phyloP scores from a whole-genome alignment of 2,888 invertebrate genomes.

The Synanthedon vespiformis region DNA sequence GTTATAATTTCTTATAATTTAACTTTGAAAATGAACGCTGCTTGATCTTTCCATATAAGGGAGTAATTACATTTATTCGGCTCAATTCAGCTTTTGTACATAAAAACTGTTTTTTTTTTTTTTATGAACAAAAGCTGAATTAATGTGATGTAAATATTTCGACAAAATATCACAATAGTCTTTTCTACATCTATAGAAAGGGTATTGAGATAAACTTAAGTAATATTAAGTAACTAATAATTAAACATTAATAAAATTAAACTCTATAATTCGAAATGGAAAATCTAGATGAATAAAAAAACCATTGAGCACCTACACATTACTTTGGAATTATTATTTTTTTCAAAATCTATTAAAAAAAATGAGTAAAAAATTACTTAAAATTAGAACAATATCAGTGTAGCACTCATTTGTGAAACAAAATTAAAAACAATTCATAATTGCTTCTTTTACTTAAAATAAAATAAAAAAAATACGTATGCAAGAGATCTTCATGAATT shows the following conservation, averaged over 20 bases:
- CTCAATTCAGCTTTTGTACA: too few species aligned
- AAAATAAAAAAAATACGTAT: too few species aligned
- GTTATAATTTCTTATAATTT: too few species aligned
- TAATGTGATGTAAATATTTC: too few species aligned
- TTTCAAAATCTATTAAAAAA: too few species aligned
- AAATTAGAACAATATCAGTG: neutral
- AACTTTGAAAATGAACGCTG: too few species aligned
- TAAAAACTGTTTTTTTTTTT: too few species aligned
- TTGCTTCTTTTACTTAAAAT: neutral
- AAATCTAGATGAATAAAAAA: neutral
- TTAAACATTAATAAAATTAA: neutral
- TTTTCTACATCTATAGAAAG: slow-evolving; percentile 26
- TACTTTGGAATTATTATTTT: too few species aligned
- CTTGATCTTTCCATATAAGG: too few species aligned
- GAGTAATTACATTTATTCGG: too few species aligned
- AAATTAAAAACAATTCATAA: neutral
- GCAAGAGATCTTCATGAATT: too few species aligned
- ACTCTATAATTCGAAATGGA: neutral
- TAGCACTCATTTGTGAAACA: neutral
- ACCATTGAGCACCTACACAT: neutral
- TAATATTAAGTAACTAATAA: neutral
- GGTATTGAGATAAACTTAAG: slow-evolving; percentile 12
- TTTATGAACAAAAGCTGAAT: too few species aligned
- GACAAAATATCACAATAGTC: slow-evolving; percentile 13
- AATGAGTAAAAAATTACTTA: neutral